phyloP scores from a whole-genome alignment of 2,888 invertebrate genomes.

The Yponomeuta evonymella region DNA sequence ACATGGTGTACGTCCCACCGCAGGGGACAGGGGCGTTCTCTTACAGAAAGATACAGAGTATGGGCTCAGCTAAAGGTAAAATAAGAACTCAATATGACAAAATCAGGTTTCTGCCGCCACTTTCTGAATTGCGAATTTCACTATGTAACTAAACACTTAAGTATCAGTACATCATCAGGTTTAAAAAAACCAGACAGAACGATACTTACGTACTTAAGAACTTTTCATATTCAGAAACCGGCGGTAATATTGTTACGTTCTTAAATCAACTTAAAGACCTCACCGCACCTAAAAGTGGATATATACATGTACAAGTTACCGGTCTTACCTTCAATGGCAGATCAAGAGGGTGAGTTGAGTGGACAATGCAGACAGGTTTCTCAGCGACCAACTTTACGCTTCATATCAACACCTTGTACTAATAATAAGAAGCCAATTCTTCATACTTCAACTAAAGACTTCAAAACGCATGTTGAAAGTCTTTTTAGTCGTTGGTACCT shows the following conservation, averaged over 20 bases:
- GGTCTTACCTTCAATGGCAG: conserved; percentile 15
- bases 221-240: background rate
- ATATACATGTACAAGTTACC: conserved; percentile 7
- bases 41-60: too few relatives aligned
- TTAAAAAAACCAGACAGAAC: too few relatives aligned
- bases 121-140: too few relatives aligned
- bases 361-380: conserved; percentile 50
- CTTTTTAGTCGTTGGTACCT: background rate
- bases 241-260: background rate
- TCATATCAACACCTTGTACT: background rate
- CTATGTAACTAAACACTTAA: too few relatives aligned
- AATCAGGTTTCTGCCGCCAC: too few relatives aligned
- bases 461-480: background rate
- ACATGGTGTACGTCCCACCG: too few relatives aligned
- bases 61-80: too few relatives aligned
- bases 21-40: too few relatives aligned
- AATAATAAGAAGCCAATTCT: background rate
- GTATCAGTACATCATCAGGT: too few relatives aligned
- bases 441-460: background rate
- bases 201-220: too few relatives aligned
- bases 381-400: conserved; percentile 19
- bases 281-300: conserved; percentile 9
- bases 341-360: conserved; percentile 31
- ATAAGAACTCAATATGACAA: too few relatives aligned
- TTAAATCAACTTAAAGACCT: background rate